Evolutionary conservation across 2,888 invertebrate genomes (phyloP).

Genomic region (Phasia obesa): DNA sequence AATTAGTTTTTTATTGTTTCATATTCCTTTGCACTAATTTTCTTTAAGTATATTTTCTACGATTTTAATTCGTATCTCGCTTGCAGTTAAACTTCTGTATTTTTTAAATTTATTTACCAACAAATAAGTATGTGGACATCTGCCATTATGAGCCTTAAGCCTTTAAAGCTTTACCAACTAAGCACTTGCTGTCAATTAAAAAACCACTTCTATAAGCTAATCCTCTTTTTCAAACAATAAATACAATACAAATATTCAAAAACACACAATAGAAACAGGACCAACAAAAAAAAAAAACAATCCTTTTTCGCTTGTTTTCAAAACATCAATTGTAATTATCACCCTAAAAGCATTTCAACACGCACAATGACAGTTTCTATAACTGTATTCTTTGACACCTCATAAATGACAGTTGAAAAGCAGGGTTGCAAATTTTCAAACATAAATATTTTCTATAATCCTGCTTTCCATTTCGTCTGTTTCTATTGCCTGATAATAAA

Average conservation of each 20-base stretch:
- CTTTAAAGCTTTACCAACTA: conserved; percentile 45
- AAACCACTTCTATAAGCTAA: conserved; percentile 66
- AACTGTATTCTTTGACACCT: conserved; percentile 63
- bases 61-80: neutral
- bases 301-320: conserved; percentile 27
- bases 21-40: neutral
- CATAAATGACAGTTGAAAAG: conserved; percentile 57
- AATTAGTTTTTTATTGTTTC: no score
- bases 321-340: conserved; percentile 60
- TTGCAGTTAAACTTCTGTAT: neutral
- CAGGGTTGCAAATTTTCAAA: conserved; percentile 50
- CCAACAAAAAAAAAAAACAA: conserved; percentile 2
- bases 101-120: neutral
- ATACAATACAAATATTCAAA: conserved; percentile 9
- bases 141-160: conserved; percentile 64
- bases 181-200: conserved; percentile 66
- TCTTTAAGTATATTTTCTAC: neutral
- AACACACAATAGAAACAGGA: neutral
- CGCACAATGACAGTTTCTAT: conserved; percentile 49
- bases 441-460: conserved; percentile 56
- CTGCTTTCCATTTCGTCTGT: neutral
- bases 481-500: conserved; percentile 28
- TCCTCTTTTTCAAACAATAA: conserved; percentile 47
- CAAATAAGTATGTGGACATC: conserved; percentile 57
- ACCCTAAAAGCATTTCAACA: conserved; percentile 59